A percentile compares a stretch with the other conserved stretches of the same genome.
phyloP scores from a whole-genome alignment of 92 coral and sea anemone species.

The Phenganax subtilis region DNA sequence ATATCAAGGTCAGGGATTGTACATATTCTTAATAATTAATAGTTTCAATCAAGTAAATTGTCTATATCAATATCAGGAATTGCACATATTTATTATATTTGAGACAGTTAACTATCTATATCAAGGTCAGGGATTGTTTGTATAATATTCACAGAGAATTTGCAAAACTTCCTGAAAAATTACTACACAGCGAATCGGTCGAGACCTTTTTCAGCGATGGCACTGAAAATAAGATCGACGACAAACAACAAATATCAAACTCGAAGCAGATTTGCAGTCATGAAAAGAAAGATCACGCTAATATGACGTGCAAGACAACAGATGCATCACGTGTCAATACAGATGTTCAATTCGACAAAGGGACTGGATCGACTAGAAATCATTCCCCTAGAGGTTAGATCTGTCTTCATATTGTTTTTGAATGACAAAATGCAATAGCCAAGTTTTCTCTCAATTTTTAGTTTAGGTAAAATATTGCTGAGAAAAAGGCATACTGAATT shows the following conservation, averaged over 20 bases:
- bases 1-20: too few relatives aligned
- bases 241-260: conserved; percentile 6
- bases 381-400: conserved; percentile 30
- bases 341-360: neutral
- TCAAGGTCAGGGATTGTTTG: neutral
- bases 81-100: too few relatives aligned
- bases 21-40: too few relatives aligned
- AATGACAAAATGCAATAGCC: too few relatives aligned
- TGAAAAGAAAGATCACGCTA: conserved; percentile 16
- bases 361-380: conserved; percentile 24
- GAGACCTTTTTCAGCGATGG: conserved; percentile 41
- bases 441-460: too few relatives aligned
- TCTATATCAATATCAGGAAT: too few relatives aligned
- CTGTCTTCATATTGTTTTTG: too few relatives aligned
- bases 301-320: neutral
- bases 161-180: conserved; percentile 29
- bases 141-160: conserved; percentile 17
- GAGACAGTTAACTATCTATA: too few relatives aligned
- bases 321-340: conserved; percentile 7
- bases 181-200: conserved; percentile 37
- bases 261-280: conserved; percentile 1
- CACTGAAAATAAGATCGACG: conserved; percentile 4
- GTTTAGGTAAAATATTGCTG: too few relatives aligned
- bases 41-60: too few relatives aligned
- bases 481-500: neutral